A percentile compares a stretch with the other conserved stretches of the same genome.
Conservation (phyloP, 1,140 invertebrate species). For the Penaeus japonicus region DNA sequence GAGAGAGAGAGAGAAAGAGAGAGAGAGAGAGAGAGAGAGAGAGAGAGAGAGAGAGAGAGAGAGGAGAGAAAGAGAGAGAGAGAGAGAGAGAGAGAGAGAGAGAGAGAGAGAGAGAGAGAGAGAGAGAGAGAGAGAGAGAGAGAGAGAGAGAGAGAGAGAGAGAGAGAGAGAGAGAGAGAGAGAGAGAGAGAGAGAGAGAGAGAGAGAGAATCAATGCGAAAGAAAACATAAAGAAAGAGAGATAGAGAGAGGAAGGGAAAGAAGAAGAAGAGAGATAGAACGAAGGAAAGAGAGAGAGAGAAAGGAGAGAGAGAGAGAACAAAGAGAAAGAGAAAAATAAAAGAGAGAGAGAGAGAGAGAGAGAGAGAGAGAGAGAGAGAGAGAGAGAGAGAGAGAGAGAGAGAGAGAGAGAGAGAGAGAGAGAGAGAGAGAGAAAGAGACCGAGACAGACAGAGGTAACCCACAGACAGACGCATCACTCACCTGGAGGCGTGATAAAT, state of each 20-base stretch:
- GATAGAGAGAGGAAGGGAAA: background rate
- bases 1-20: background rate
- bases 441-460: no score
- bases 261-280: no score
- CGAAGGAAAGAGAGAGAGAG: background rate
- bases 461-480: background rate
- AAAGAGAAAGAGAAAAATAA: no score
- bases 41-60: background rate
- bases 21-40: background rate
- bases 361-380: no score
- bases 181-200: background rate
- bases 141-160: background rate
- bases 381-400: no score
- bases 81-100: background rate
- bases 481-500: conserved; percentile 54
- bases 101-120: background rate
- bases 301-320: background rate
- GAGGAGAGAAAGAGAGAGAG: background rate
- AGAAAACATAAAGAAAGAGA: background rate
- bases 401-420: no score
- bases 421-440: no score
- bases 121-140: background rate
- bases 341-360: no score
- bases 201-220: no score
- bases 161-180: background rate